Conservation (phyloP, 2,888 invertebrate species). For the Epinotia ramella region DNA sequence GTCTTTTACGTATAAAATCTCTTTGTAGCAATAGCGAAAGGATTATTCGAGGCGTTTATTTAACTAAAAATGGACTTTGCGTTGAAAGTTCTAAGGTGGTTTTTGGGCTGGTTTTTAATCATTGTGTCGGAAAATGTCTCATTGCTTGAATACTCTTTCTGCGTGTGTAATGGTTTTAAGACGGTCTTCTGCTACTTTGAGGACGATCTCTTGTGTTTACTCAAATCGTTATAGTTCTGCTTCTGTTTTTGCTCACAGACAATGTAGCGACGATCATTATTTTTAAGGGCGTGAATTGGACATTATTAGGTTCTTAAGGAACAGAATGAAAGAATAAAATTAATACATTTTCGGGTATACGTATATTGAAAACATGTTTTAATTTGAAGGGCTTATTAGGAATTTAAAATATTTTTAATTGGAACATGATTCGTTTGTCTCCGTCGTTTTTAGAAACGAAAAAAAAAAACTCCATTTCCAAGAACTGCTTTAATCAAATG, state of each 20-base stretch:
- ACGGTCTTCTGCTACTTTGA: constrained; percentile 24
- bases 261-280: no score
- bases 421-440: no score
- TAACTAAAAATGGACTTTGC: constrained; percentile 46
- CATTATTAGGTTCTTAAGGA: no score
- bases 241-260: background rate
- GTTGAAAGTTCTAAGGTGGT: background rate
- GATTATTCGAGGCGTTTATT: constrained; percentile 52
- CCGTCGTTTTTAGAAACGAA: no score
- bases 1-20: constrained; percentile 56
- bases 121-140: constrained; percentile 23
- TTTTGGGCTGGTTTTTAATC: background rate
- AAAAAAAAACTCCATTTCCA: no score
- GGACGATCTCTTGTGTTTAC: constrained; percentile 20
- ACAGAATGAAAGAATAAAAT: no score
- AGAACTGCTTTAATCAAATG: no score
- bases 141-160: constrained; percentile 19
- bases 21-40: constrained; percentile 59
- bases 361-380: no score
- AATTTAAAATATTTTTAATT: no score
- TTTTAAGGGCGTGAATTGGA: no score
- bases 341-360: no score
- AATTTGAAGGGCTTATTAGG: no score
- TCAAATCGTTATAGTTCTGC: background rate
- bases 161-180: constrained; percentile 42